Percentiles rank a stretch among this genome's conserved stretches.
Evolutionary conservation across 2,113 vertebrate genomes (phyloP).

Genomic region (Syrrhaptes paradoxus): DNA sequence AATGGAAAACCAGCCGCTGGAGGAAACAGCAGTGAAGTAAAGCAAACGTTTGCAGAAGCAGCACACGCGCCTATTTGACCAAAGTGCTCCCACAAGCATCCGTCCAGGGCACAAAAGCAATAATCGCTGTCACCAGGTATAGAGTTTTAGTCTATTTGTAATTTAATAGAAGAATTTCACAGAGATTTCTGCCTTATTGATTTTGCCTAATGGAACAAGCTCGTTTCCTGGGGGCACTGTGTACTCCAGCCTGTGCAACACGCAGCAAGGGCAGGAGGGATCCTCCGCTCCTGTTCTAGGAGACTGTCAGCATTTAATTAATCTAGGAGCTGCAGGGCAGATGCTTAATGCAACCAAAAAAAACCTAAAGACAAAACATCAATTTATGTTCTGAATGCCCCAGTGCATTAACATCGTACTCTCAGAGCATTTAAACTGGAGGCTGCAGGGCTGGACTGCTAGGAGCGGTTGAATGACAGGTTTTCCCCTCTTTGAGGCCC

Average conservation of each 20-base stretch:
- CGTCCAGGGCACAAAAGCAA: background rate
- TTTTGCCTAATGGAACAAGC: conserved; percentile 65
- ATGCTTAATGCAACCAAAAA: conserved; percentile 9
- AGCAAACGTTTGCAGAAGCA: background rate
- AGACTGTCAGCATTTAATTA: conserved; percentile 66
- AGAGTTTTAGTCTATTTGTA: background rate
- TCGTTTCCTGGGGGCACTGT: conserved; percentile 16
- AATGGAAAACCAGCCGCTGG: background rate
- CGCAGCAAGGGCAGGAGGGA: background rate
- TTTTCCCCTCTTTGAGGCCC: background rate
- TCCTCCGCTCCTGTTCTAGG: background rate
- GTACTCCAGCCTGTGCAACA: background rate
- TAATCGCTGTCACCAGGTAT: background rate
- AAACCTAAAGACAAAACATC: conserved; percentile 50
- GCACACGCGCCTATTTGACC: fast-evolving
- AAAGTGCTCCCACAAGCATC: background rate
- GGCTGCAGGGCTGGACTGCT: background rate
- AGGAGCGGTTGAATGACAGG: background rate
- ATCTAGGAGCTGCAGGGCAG: conserved; percentile 58
- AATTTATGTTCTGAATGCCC: conserved; percentile 44
- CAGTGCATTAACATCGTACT: background rate
- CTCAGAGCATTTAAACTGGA: background rate
- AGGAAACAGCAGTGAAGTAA: background rate
- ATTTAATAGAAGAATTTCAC: conserved; percentile 50
- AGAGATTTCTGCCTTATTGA: conserved; percentile 62